A percentile compares a stretch with the other conserved stretches of the same genome.
These are phyloP conservation scores for Bombyx huttoni DNA, from an alignment of 2,888 invertebrate species.

Conservation along the genomic window DNA sequence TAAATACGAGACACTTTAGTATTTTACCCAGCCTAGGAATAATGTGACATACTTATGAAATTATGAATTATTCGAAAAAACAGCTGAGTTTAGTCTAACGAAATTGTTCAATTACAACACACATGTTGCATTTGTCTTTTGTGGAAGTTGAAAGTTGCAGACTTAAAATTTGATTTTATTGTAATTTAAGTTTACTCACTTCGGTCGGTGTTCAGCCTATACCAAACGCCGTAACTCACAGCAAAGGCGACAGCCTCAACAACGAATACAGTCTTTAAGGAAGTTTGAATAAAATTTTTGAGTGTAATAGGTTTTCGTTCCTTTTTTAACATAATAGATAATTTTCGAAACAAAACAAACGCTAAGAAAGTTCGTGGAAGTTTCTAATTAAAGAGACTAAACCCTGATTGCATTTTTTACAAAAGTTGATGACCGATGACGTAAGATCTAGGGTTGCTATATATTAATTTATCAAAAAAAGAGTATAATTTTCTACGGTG, in stretches of 20 bases:
- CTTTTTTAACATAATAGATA: constrained; percentile 77
- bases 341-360: constrained; percentile 4
- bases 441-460: constrained; percentile 16
- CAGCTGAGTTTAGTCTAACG: too few species aligned
- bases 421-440: constrained; percentile 16
- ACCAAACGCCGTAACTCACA: constrained; percentile 76
- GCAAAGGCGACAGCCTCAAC: constrained; percentile 74
- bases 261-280: constrained; percentile 70
- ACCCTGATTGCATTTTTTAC: neutral
- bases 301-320: constrained; percentile 64
- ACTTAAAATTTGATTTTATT: neutral
- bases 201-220: constrained; percentile 78
- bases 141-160: neutral
- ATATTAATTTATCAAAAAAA: too few species aligned
- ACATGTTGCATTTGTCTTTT: too few species aligned
- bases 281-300: constrained; percentile 63
- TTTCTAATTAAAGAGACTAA: neutral
- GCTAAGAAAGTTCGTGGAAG: constrained; percentile 4
- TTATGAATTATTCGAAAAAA: too few species aligned
- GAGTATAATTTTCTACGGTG: too few species aligned
- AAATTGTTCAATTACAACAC: too few species aligned
- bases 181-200: constrained; percentile 54
- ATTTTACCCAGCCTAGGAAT: neutral
- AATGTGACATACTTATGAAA: too few species aligned
- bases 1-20: neutral